Evolutionary conservation across 2,113 vertebrate species (phyloP).

Genomic region (Guaruba guarouba): DNA sequence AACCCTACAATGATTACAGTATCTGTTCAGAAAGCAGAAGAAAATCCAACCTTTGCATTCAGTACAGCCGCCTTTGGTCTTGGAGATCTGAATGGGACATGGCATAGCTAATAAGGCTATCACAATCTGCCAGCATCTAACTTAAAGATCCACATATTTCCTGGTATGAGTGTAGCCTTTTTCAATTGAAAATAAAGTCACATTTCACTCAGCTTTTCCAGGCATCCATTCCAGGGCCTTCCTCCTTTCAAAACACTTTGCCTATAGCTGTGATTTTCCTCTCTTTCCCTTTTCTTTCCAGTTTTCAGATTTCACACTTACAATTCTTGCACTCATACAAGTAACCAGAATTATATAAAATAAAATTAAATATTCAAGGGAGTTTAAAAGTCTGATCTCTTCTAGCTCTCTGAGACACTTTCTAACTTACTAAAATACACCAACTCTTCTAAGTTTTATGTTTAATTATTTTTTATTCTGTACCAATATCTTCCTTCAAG

Average conservation of each 20-base stretch:
- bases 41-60: neutral
- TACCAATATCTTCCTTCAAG: neutral
- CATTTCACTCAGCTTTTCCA: neutral
- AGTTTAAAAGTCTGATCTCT: neutral
- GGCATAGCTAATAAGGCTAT: neutral
- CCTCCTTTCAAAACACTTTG: neutral
- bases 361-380: neutral
- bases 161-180: neutral
- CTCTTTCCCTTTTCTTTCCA: neutral
- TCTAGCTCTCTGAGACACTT: neutral
- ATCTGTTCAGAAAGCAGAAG: neutral
- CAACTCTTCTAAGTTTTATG: neutral
- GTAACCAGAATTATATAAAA: neutral
- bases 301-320: neutral
- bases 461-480: neutral
- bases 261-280: neutral
- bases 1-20: neutral
- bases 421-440: neutral
- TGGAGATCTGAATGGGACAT: neutral
- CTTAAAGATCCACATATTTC: neutral
- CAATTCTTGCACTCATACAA: neutral
- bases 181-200: neutral
- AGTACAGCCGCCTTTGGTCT: neutral
- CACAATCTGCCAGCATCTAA: neutral
- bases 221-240: neutral